Conservation (phyloP, 2,113 vertebrate species). For the Camelus bactrianus region DNA sequence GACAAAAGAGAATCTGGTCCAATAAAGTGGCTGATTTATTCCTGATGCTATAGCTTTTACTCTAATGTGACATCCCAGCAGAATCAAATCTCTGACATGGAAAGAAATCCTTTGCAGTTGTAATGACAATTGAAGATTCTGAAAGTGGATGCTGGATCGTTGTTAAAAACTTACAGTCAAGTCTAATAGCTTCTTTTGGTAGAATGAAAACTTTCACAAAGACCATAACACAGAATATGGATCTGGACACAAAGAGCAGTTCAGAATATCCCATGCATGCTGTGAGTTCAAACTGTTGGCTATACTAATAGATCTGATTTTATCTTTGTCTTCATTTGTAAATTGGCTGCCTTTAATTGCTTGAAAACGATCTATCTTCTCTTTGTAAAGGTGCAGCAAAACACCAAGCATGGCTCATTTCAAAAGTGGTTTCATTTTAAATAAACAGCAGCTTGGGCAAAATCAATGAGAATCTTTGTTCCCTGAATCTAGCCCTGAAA, state of each 20-base stretch:
- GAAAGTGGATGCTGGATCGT: not conserved
- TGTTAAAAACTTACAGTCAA: slow-evolving; percentile 48
- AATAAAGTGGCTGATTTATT: slow-evolving; percentile 81
- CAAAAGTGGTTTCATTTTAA: slow-evolving; percentile 63
- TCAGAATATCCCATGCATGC: not conserved
- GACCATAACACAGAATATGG: not conserved
- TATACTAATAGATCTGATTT: not conserved
- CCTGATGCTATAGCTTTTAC: slow-evolving; percentile 75
- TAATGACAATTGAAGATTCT: slow-evolving; percentile 68
- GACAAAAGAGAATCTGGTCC: slow-evolving; percentile 78
- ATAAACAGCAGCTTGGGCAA: slow-evolving; percentile 62
- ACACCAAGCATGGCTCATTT: not conserved
- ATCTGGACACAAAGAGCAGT: not conserved
- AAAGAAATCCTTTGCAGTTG: slow-evolving; percentile 70
- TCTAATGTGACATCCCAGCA: slow-evolving; percentile 65
- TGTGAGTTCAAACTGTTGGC: not conserved
- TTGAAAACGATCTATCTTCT: slow-evolving; percentile 23
- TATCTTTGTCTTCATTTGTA: not conserved
- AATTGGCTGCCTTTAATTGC: slow-evolving; percentile 48
- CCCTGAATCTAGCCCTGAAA: not conserved
- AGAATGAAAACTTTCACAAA: not conserved
- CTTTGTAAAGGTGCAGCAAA: slow-evolving; percentile 32
- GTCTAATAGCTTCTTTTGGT: not conserved
- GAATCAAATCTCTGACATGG: slow-evolving; percentile 66
- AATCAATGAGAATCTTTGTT: slow-evolving; percentile 69